Conservation (phyloP, 2,797 vertebrate genomes). For the Distichodus sexfasciatus region DNA sequence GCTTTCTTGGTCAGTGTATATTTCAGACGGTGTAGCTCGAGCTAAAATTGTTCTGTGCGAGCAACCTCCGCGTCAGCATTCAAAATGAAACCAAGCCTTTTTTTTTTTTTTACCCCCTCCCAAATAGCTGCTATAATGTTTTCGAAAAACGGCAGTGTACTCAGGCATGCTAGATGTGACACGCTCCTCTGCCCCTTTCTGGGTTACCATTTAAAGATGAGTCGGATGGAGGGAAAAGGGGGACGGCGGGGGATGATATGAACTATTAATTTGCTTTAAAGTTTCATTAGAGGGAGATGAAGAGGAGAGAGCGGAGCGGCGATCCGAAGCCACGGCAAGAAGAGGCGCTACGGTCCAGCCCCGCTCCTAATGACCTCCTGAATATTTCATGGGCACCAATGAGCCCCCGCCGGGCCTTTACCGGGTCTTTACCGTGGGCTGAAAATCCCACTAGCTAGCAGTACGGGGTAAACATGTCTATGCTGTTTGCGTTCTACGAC, state of each 20-base stretch:
- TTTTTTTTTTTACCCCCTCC: too few relatives aligned
- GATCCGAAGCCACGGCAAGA: neutral
- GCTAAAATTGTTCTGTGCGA: neutral
- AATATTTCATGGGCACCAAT: conserved; percentile 56
- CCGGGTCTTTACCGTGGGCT: too few relatives aligned
- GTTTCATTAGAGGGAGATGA: conserved; percentile 44
- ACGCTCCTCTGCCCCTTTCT: neutral
- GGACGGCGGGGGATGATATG: conserved; percentile 29
- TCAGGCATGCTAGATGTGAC: conserved; percentile 32
- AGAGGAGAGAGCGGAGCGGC: conserved; percentile 14
- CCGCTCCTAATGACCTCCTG: conserved; percentile 41
- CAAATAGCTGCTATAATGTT: conserved; percentile 38
- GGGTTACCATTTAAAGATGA: neutral
- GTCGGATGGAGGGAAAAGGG: neutral
- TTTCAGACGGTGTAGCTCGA: neutral
- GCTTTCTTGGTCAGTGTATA: too few relatives aligned
- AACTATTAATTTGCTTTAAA: conserved; percentile 56
- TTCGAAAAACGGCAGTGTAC: conserved; percentile 38
- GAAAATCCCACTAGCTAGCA: too few relatives aligned
- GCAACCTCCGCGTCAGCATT: conserved; percentile 35
- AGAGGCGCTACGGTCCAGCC: conserved; percentile 22
- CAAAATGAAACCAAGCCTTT: conserved; percentile 5
- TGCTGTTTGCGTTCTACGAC: too few relatives aligned
- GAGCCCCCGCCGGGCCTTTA: conserved; percentile 20
- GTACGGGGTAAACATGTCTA: too few relatives aligned